Evolutionary conservation across 2,797 vertebrate species (phyloP).

Genomic region (Psittacula echo): DNA sequence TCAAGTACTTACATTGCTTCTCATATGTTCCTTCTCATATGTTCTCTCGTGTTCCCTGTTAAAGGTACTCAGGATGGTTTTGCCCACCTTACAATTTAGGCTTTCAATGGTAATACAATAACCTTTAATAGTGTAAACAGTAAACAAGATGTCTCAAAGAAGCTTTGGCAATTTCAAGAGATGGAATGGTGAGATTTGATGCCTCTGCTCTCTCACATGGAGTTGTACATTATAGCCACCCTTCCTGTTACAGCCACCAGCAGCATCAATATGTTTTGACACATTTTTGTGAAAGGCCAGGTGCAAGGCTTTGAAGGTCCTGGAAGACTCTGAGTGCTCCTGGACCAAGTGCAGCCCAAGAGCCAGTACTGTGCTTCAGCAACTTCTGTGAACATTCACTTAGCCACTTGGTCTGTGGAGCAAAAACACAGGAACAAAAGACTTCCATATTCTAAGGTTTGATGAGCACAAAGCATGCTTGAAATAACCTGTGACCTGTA

Average conservation of each 20-base stretch:
- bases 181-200: neutral
- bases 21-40: neutral
- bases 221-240: neutral
- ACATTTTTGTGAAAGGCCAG: neutral
- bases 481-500: neutral
- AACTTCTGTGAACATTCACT: neutral
- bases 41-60: neutral
- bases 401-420: neutral
- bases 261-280: neutral
- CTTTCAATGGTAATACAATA: neutral
- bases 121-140: rapidly evolving
- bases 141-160: neutral
- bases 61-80: neutral
- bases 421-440: neutral
- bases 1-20: neutral
- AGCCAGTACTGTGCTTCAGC: neutral
- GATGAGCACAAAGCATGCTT: neutral
- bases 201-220: neutral
- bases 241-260: neutral
- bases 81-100: neutral
- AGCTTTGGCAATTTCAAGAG: neutral
- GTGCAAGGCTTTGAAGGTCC: neutral
- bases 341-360: neutral
- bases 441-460: neutral
- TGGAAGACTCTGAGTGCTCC: neutral